Evolutionary conservation across 2,888 invertebrate genomes (phyloP).

Genomic region (Micropterix aruncella): DNA sequence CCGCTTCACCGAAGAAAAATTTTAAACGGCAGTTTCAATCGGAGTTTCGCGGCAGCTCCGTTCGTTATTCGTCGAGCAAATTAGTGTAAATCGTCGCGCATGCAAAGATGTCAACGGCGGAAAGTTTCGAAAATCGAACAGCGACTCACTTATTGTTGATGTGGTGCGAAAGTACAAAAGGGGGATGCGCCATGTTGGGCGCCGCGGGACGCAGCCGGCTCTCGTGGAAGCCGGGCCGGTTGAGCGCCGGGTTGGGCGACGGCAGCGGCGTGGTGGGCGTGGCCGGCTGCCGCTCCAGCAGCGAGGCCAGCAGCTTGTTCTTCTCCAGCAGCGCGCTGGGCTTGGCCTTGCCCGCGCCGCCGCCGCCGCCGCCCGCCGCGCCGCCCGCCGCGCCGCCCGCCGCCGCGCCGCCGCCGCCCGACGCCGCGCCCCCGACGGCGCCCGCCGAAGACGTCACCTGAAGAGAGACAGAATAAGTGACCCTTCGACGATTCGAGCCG

Average conservation of each 20-base stretch:
- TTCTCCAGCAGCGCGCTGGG: slow-evolving; percentile 63
- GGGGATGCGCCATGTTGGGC: too few species aligned
- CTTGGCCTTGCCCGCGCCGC: slow-evolving; percentile 21
- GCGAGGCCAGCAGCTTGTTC: slow-evolving; percentile 73
- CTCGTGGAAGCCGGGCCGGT: slow-evolving; percentile 35
- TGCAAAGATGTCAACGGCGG: not conserved
- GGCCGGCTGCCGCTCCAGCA: slow-evolving; percentile 63
- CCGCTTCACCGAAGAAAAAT: too few species aligned
- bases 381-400: slow-evolving; percentile 25
- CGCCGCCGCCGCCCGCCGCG: slow-evolving; percentile 21
- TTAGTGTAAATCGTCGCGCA: not conserved
- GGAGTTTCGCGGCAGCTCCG: not conserved
- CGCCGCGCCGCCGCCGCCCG: too few species aligned
- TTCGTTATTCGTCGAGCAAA: not conserved
- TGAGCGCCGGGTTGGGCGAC: slow-evolving; percentile 58
- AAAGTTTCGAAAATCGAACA: too few species aligned
- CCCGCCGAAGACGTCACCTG: slow-evolving; percentile 23
- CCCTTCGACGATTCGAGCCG: not conserved
- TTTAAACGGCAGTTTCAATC: not conserved
- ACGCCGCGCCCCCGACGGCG: slow-evolving; percentile 44
- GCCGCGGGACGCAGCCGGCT: slow-evolving; percentile 17
- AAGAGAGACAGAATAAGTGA: not conserved
- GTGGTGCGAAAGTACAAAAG: too few species aligned
- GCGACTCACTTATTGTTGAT: too few species aligned
- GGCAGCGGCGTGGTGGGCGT: slow-evolving; percentile 52